phyloP scores from a whole-genome alignment of 2,797 vertebrate species.

The Dicrostonyx torquatus region DNA sequence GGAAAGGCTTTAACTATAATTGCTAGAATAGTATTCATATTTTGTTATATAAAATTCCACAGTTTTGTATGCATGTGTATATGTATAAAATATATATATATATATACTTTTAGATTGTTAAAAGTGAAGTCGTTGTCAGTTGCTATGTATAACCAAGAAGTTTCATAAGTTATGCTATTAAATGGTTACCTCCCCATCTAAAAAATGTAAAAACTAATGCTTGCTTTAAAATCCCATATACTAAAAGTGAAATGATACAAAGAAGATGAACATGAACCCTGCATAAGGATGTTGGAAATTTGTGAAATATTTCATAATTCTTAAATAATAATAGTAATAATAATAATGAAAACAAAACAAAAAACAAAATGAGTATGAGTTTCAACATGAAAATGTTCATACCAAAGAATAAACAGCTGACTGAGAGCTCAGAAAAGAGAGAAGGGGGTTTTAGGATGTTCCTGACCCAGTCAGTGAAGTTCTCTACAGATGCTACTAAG shows the following conservation, averaged over 20 bases:
- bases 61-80: not conserved
- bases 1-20: not conserved
- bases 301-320: not conserved
- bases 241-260: not conserved
- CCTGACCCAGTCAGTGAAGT: not conserved
- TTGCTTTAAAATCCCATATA: not conserved
- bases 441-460: not conserved
- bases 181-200: not conserved
- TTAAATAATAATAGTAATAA: not conserved
- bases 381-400: not conserved
- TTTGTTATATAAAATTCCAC: not conserved
- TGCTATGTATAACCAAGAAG: not conserved
- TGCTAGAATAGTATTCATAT: not conserved
- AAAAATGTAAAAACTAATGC: not conserved
- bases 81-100: no score
- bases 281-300: not conserved
- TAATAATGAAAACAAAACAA: not conserved
- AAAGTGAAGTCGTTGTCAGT: not conserved
- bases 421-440: not conserved
- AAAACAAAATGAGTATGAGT: not conserved
- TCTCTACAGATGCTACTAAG: not conserved
- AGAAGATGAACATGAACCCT: not conserved
- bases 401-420: not conserved
- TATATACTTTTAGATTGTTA: not conserved
- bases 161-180: not conserved